These are phyloP conservation scores for Campoplex nolae DNA, from an alignment of 2,888 invertebrate species.

Conservation along the genomic window DNA sequence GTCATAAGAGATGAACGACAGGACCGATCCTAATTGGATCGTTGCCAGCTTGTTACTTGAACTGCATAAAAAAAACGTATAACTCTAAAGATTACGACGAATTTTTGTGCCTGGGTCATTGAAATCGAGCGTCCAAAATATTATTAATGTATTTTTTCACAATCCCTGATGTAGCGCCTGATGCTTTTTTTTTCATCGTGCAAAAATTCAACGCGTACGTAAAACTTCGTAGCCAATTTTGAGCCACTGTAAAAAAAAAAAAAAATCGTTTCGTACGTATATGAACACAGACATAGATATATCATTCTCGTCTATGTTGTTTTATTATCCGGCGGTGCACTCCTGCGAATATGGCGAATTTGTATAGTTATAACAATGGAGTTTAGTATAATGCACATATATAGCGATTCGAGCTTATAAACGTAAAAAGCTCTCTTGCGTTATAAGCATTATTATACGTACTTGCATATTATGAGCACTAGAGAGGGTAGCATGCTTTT, in stretches of 20 bases:
- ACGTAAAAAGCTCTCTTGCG: constrained; percentile 22
- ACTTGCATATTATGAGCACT: constrained; percentile 22
- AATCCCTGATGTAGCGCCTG: neutral
- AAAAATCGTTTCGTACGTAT: neutral
- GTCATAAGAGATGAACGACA: neutral
- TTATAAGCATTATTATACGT: constrained; percentile 36
- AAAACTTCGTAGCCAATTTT: neutral
- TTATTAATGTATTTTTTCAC: constrained; percentile 2
- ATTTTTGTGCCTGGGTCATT: neutral
- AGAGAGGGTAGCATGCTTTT: constrained; percentile 20
- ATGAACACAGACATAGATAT: neutral
- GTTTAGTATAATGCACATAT: constrained; percentile 14
- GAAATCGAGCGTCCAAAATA: neutral
- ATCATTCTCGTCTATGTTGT: constrained; percentile 15
- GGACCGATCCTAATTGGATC: neutral
- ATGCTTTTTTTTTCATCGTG: neutral
- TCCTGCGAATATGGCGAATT: constrained; percentile 39
- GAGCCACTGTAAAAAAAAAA: neutral
- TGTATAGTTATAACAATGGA: constrained; percentile 1
- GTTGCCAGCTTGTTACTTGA: neutral
- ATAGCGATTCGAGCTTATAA: constrained; percentile 17
- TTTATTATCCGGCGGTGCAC: constrained; percentile 37
- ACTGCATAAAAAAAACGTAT: neutral
- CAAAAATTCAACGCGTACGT: neutral
- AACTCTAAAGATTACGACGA: neutral